phyloP scores from a whole-genome alignment of 2,797 vertebrate species.

The Coregonus suidteri region DNA sequence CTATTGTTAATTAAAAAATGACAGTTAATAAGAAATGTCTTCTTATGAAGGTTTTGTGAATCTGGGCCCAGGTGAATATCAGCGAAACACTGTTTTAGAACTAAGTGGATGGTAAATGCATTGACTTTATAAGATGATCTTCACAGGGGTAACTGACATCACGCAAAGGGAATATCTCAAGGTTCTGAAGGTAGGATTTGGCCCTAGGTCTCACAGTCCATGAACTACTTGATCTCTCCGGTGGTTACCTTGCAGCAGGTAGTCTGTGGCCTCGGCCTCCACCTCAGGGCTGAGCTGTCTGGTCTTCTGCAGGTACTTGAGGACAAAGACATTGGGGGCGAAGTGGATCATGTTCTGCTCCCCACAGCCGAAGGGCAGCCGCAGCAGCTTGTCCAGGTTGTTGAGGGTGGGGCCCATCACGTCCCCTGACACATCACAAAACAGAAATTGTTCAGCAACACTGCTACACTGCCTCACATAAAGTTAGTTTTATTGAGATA shows the following conservation, averaged over 20 bases:
- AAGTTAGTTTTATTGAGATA: background rate
- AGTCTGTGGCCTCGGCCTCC: constrained; percentile 88
- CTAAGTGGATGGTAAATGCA: too few species aligned
- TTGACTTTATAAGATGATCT: too few species aligned
- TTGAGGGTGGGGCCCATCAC: constrained; percentile 93
- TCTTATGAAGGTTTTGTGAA: too few species aligned
- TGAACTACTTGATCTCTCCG: background rate
- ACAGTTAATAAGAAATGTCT: too few species aligned
- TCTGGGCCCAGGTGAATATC: too few species aligned
- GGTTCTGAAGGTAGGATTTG: background rate
- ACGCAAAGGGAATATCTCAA: background rate
- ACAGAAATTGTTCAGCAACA: background rate
- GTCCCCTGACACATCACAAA: constrained; percentile 76
- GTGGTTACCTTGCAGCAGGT: constrained; percentile 67
- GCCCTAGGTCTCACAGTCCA: background rate
- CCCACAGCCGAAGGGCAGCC: constrained; percentile 91
- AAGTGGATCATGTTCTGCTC: constrained; percentile 98
- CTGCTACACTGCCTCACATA: background rate
- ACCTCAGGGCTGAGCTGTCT: constrained; percentile 85
- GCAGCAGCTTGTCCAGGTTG: constrained; percentile 89
- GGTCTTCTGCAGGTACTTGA: constrained; percentile 95
- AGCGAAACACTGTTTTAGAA: constrained; percentile 1
- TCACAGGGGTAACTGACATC: too few species aligned
- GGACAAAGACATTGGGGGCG: constrained; percentile 92
- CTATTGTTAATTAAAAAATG: too few species aligned